Evolutionary conservation across 2,888 invertebrate species (phyloP).

Genomic region (Bruchidius siliquastri): DNA sequence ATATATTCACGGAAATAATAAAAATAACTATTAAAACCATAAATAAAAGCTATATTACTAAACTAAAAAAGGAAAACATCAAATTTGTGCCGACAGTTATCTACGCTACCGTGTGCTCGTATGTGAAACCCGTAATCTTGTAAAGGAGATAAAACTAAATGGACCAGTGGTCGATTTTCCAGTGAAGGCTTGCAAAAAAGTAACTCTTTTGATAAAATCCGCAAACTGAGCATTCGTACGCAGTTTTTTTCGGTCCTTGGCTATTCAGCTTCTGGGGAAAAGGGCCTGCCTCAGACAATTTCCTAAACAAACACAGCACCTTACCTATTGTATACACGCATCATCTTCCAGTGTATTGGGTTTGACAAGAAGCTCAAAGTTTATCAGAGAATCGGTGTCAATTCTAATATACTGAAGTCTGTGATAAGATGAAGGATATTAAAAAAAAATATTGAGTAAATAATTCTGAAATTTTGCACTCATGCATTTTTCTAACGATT

Average conservation of each 20-base stretch:
- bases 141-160: neutral
- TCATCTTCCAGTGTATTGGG: neutral
- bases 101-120: neutral
- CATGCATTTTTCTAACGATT: too few species aligned
- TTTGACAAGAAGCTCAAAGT: neutral
- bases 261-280: neutral
- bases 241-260: neutral
- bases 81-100: too few species aligned
- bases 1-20: too few species aligned
- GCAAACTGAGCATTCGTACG: neutral
- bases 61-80: too few species aligned
- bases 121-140: neutral
- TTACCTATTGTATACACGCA: neutral
- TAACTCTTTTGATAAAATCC: neutral
- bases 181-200: neutral
- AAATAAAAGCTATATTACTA: too few species aligned
- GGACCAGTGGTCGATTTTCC: neutral
- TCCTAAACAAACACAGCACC: neutral
- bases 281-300: neutral
- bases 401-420: too few species aligned
- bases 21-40: too few species aligned
- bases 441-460: too few species aligned
- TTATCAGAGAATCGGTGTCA: too few species aligned
- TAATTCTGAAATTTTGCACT: too few species aligned
- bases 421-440: too few species aligned